These are phyloP conservation scores for Camptogramma bilineatum DNA, from an alignment of 2,888 invertebrate species.

Conservation along the genomic window DNA sequence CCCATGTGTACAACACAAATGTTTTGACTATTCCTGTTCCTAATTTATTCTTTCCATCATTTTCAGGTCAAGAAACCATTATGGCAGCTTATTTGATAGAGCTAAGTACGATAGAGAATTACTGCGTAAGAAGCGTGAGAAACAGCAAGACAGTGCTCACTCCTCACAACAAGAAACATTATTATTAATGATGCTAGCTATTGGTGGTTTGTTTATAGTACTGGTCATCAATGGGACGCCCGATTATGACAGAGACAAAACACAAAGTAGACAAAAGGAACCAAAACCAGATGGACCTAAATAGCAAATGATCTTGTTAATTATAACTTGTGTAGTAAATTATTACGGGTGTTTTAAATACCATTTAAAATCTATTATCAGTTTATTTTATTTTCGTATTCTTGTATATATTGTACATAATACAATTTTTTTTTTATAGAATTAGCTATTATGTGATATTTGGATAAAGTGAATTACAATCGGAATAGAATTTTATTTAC, in stretches of 20 bases:
- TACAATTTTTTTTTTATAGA: constrained; percentile 40
- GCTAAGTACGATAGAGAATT: constrained; percentile 60
- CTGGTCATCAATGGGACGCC: constrained; percentile 58
- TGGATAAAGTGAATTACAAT: constrained; percentile 42
- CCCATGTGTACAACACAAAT: no score
- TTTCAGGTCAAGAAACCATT: constrained; percentile 83
- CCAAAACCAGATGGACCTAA: not conserved
- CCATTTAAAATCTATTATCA: constrained; percentile 28
- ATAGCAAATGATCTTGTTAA: not conserved
- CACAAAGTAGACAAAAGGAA: constrained; percentile 18
- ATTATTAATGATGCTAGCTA: constrained; percentile 55
- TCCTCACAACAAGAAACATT: constrained; percentile 60
- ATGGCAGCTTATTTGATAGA: constrained; percentile 70
- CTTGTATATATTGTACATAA: constrained; percentile 68
- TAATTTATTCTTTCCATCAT: constrained; percentile 1
- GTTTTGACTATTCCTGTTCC: not conserved
- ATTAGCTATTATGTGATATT: constrained; percentile 55
- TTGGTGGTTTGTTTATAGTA: constrained; percentile 56
- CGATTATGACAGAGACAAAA: constrained; percentile 62
- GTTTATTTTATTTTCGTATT: constrained; percentile 41
- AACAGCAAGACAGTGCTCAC: constrained; percentile 41
- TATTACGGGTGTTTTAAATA: constrained; percentile 25
- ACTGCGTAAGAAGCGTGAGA: constrained; percentile 49
- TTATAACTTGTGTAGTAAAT: constrained; percentile 11
- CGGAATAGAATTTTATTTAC: constrained; percentile 10